Percentiles rank a stretch among this genome's conserved stretches.
These are phyloP conservation scores for Haemorhous mexicanus DNA, from an alignment of 2,113 vertebrate genomes.

Conservation along the genomic window DNA sequence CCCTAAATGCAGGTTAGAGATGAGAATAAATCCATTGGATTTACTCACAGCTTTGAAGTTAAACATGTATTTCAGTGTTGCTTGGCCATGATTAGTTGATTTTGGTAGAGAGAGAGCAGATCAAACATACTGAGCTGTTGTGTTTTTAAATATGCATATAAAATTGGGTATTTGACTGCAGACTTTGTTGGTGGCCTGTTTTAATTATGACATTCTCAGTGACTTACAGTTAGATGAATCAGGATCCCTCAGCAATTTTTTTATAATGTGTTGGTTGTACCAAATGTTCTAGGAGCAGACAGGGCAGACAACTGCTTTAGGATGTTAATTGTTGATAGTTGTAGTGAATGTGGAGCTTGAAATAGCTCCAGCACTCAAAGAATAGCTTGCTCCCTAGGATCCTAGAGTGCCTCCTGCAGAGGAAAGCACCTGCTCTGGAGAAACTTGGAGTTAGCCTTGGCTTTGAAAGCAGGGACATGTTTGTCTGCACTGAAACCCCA, in stretches of 20 bases:
- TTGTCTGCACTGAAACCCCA: neutral
- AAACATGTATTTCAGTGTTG: neutral
- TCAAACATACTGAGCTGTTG: neutral
- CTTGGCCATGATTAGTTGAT: neutral
- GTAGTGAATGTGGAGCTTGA: neutral
- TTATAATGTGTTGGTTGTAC: neutral
- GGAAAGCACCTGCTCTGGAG: neutral
- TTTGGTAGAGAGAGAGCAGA: neutral
- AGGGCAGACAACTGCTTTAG: neutral
- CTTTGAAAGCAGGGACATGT: neutral
- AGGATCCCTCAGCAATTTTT: neutral
- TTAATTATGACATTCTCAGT: neutral
- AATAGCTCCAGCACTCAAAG: neutral
- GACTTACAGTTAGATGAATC: neutral
- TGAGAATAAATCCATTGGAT: neutral
- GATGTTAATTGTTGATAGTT: neutral
- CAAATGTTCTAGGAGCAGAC: neutral
- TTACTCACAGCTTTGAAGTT: neutral
- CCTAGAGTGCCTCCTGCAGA: neutral
- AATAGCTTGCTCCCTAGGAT: neutral
- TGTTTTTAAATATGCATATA: neutral
- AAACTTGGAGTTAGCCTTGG: fast-evolving
- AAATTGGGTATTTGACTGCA: neutral
- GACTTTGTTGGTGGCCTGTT: neutral
- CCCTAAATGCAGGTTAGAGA: neutral